phyloP scores from a whole-genome alignment of 2,113 vertebrate genomes.

The Syngnathus scovelli region DNA sequence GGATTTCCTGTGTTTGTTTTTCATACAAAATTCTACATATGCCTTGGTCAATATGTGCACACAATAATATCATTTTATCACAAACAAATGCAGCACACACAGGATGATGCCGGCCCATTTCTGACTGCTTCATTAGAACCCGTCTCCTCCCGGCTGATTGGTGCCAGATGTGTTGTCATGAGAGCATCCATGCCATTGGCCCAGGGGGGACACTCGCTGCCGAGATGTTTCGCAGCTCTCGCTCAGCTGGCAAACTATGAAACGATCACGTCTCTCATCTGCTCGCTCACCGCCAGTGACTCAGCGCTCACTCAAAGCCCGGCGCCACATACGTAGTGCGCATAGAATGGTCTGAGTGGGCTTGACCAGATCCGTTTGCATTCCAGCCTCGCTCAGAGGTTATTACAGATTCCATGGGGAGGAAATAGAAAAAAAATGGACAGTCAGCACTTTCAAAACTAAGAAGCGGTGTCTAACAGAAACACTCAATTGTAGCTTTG shows the following conservation, averaged over 20 bases:
- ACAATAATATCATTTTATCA: background rate
- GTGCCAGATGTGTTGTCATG: slow-evolving; percentile 16
- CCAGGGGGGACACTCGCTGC: slow-evolving; percentile 23
- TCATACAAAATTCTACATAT: background rate
- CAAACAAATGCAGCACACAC: background rate
- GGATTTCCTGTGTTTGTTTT: background rate
- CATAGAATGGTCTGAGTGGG: background rate
- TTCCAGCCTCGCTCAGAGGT: slow-evolving; percentile 5
- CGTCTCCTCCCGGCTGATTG: background rate
- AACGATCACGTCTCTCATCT: slow-evolving; percentile 29
- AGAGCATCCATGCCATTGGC: background rate
- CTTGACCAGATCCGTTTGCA: background rate
- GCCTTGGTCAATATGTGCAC: background rate
- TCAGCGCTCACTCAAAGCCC: slow-evolving; percentile 11
- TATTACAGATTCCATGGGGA: background rate
- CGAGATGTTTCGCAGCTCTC: slow-evolving; percentile 25
- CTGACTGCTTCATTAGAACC: background rate
- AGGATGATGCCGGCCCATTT: background rate
- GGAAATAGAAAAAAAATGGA: background rate
- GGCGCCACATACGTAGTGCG: background rate
- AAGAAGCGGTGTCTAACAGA: slow-evolving; percentile 41
- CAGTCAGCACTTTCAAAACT: background rate
- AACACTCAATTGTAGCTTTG: slow-evolving; percentile 20
- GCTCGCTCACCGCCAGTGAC: slow-evolving; percentile 8
- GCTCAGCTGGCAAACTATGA: slow-evolving; percentile 31